These are phyloP conservation scores for Zaprionus kolodkinae DNA, from an alignment of 1,140 invertebrate genomes.

Conservation along the genomic window DNA sequence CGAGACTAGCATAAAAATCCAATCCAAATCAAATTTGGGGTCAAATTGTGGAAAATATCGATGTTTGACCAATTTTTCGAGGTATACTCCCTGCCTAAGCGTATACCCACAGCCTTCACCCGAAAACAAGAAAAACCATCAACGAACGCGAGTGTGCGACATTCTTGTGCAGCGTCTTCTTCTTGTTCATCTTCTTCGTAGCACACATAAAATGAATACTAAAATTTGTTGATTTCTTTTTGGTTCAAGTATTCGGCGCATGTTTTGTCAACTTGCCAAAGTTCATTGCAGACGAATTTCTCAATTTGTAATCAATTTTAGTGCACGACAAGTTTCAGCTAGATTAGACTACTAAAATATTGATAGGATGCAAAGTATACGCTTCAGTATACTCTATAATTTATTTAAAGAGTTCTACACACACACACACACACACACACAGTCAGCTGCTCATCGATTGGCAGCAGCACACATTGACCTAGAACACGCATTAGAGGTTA, in stretches of 20 bases:
- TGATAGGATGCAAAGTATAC: conserved; percentile 6
- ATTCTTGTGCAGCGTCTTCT: conserved; percentile 35
- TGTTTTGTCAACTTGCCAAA: conserved; percentile 70
- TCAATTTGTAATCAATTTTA: conserved; percentile 12
- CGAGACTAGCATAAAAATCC: too few species aligned
- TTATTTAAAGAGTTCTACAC: neutral
- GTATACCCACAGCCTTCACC: conserved; percentile 58
- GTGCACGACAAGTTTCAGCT: conserved; percentile 9
- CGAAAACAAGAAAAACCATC: conserved; percentile 31
- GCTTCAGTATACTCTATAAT: neutral
- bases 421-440: neutral
- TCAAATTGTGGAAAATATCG: too few species aligned
- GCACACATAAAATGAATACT: conserved; percentile 44
- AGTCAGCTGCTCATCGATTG: conserved; percentile 11
- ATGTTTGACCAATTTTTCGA: too few species aligned
- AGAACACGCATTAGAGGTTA: conserved; percentile 76
- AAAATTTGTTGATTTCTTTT: conserved; percentile 36
- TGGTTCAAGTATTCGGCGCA: conserved; percentile 19
- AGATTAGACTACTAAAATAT: conserved; percentile 3
- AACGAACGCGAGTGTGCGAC: conserved; percentile 28
- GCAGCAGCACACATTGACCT: conserved; percentile 70
- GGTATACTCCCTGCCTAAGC: neutral
- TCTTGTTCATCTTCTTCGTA: conserved; percentile 29
- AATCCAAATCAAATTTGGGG: too few species aligned
- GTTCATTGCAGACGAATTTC: conserved; percentile 58